Conservation (phyloP, 1,140 invertebrate species). For the Conus ventricosus region DNA sequence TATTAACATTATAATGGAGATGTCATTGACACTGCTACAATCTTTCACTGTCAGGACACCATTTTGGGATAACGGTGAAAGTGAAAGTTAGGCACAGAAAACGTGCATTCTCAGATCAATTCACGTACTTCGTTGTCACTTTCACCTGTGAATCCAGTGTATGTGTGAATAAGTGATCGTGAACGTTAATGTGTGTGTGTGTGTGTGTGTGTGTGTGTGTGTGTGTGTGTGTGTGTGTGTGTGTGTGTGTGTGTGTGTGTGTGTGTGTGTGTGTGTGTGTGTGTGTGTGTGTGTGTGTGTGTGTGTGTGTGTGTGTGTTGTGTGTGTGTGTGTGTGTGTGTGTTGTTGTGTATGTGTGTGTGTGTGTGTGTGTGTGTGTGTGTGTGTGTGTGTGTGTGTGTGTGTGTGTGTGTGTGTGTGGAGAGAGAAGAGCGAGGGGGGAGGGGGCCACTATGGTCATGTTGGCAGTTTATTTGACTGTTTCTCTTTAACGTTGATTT, state of each 20-base stretch:
- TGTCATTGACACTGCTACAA: too few relatives aligned
- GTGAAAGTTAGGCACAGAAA: too few relatives aligned
- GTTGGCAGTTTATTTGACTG: too few relatives aligned
- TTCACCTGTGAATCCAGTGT: background rate
- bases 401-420: conserved; percentile 14
- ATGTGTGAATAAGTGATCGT: background rate
- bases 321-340: conserved; percentile 17
- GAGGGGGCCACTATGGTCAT: too few relatives aligned
- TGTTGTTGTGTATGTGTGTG: conserved; percentile 17
- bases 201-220: conserved; percentile 26
- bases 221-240: conserved; percentile 25
- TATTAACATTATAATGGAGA: background rate
- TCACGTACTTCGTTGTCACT: background rate
- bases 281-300: conserved; percentile 24
- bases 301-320: conserved; percentile 28
- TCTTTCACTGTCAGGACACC: background rate
- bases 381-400: conserved; percentile 26
- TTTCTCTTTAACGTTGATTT: too few relatives aligned
- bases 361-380: conserved; percentile 26
- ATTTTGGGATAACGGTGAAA: background rate
- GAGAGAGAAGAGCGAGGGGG: too few relatives aligned
- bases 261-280: conserved; percentile 10
- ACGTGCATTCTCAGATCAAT: background rate
- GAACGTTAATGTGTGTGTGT: conserved; percentile 14
- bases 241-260: conserved; percentile 13